A percentile compares a stretch with the other conserved stretches of the same genome.
phyloP scores from a whole-genome alignment of 2,113 vertebrate genomes.

The Bombycilla garrulus region DNA sequence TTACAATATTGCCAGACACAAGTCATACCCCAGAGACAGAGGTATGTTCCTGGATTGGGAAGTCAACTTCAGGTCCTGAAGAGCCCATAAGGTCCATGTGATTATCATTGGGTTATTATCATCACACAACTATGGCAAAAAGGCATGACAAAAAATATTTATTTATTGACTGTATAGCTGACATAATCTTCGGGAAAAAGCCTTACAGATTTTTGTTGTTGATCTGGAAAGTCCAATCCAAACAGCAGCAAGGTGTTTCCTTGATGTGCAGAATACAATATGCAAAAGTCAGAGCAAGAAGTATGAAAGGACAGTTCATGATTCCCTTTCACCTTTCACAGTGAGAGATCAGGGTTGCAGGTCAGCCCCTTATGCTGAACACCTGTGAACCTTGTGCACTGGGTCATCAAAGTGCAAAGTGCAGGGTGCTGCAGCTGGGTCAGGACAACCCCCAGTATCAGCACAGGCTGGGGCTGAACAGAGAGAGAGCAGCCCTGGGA shows the following conservation, averaged over 20 bases:
- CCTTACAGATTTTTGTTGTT: fast-evolving
- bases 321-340: not conserved
- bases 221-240: not conserved
- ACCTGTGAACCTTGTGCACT: not conserved
- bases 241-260: not conserved
- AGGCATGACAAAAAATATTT: not conserved
- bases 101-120: not conserved
- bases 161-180: not conserved
- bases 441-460: fast-evolving
- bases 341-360: not conserved
- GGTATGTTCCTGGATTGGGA: not conserved
- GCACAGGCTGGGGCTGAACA: not conserved
- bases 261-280: not conserved
- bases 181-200: not conserved
- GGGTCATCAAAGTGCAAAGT: not conserved
- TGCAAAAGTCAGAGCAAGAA: not conserved
- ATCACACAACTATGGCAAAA: not conserved
- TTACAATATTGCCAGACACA: not conserved
- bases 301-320: not conserved
- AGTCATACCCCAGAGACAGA: not conserved
- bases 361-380: not conserved
- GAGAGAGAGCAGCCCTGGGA: too few relatives aligned
- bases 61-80: not conserved
- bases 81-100: not conserved
- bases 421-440: not conserved